Base-by-base conservation (phyloP, 1,140 invertebrate species). In the Cardiocondyla obscurior region DNA sequence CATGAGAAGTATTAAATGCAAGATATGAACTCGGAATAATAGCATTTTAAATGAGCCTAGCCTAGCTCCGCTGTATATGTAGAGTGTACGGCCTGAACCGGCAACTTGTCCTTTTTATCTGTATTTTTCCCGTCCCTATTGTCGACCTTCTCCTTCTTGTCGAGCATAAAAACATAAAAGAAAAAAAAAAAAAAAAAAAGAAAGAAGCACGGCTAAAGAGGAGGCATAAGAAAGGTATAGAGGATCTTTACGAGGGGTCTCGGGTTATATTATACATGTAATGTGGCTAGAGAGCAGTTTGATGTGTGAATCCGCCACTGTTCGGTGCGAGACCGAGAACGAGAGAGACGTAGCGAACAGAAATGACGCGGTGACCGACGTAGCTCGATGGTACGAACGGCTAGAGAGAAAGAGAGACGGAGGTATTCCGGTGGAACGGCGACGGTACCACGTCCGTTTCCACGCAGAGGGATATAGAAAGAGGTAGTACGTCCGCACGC, bases 311-410 rank as follows among this genome's bases (percentile, higher is more conserved):
- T 79, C 74, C 60, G 62, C 33, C 74, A 69, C 62, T 77, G 74
- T 77, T 77, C 5, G 42, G 8, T 46, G 44, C 57, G 57, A 82
- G 42, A 64, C 16, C 30, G 79, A 39, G 60, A 51, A 36, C 14
- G 70, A 74, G 62, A 58, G 42, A 14, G 33, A 65, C 33, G 58
- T 42, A 28, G 36, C 55, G 69, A 76, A 82, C 51, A 85, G 79
- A 88, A 88, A 81, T 85, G 79, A 85, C 79, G 85, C 86, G 81
- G 81, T 85, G 74, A 49, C 64, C 64, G 77, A 73, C 51, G 62
- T 58, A 79, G 72, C 77, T 64, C 62, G 67, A 33, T 39, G 53
- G 36, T 25, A 42, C 14, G 30, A 58, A 69, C 33, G 60, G 58
- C n/a, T 46, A 33, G 33, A 33, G 65, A 67, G 33, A 65, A 60